Evolutionary conservation across 2,113 vertebrate genomes (phyloP), one percentile per base, ranked within the genome.

Genomic region (Willisornis vidua): DNA sequence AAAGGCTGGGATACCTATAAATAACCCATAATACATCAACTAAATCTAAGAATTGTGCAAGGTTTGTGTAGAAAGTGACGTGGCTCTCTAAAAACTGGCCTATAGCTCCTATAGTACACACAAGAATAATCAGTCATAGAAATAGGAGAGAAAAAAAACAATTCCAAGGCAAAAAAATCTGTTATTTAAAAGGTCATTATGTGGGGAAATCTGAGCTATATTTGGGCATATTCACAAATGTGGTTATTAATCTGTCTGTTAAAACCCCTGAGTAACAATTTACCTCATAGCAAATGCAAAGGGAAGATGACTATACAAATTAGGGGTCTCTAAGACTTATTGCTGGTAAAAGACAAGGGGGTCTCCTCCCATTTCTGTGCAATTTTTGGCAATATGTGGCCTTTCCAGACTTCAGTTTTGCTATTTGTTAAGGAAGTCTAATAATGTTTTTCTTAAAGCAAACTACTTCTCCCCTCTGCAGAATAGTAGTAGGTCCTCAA

Each of bases 341-440:
- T 41, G 49, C 28, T 76, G 28, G 12, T 48, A 66, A 79, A 89
- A 68, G 45, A 57, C 45, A 87, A 37, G 35, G 31, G 26, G 14
- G 7, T 79, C 15, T 85, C 37, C 55, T 78, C 31, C 19, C 19
- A 70, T 75, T 89, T 85, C 46, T 70, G 9, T 76, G 58, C 79
- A 82, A 91, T 82, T 41, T 93, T 73, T 76, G 67, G 67, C 37
- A 94, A 73, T 49, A 82, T 8, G 33, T 51, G 28, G 72, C 55
- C 77, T 94, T 94, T 85, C 39, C 46, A 73, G 71, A 80, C 63
- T 46, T 91, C 81, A 80, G 28, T 74, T 96, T 77, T 85, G 7
- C 43, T 46, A 31, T 57, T 46, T 70, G 7, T 83, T 76, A 66
- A 68, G 41, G 25, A 20, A 68, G 14, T 59, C 55, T 85, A 88